Evolutionary conservation across 2,888 invertebrate species (phyloP), one percentile per base, ranked within the genome.

Genomic region (Cenopis cana): DNA sequence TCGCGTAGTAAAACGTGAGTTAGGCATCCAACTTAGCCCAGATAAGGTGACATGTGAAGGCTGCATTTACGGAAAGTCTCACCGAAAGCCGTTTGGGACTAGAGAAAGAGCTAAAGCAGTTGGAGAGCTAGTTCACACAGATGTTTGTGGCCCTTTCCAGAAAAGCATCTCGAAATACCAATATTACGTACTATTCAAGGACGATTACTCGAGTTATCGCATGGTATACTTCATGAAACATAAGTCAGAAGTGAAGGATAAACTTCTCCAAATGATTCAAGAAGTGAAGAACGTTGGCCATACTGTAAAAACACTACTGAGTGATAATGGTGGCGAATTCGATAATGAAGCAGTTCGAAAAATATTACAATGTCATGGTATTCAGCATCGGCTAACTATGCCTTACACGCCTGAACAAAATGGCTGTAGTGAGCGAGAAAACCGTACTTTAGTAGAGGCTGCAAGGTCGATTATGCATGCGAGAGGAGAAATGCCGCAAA

Each of bases 341-440:
- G 24, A 24, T 24, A 24, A 24, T 24, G 24, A 24, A 24, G 24
- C 24, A 24, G 24, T 24, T 24, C 24, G 24, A 1, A 24, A 24
- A 24, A 24, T 24, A 24, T 24, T 24, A 24, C 24, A 24, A 24
- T 3, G 24, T 24, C 46, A 60, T 18, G 60, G 59, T 5, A 59
- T 59, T 17, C 12, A 20, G 8, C 60, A 60, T 24, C 46, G 60
- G 20, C 20, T 61, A 2, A 24, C 29, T 11, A 61, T 61, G 61
- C 49, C 50, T 2, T 62, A 50, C 18, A 61, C 61, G 9, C 61
- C 61, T 49, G 61, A 61, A 12, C 33, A 50, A n/a, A 18, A 50
- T 33, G 61, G 33, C 11, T 61, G 50, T n/a, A 50, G 57, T 36
- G 57, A 61, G n/a, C 29, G 61, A 1, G 61, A 50, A 2, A 33